A percentile compares a stretch with the other conserved stretches of the same genome.
Conservation (phyloP, 2,113 vertebrate genomes). For the Clupea harengus region DNA sequence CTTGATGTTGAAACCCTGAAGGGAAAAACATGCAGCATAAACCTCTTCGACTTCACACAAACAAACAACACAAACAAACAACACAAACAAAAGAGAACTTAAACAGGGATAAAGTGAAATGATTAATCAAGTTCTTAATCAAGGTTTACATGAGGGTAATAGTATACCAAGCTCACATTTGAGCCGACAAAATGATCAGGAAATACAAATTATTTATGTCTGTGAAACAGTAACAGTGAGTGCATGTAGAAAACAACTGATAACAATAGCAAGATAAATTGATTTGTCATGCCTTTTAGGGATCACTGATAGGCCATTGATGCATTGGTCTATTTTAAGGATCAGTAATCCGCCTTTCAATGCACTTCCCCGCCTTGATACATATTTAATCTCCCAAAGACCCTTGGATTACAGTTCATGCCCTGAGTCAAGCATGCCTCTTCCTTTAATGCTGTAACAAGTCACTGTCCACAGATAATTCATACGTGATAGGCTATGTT, state of each 20-base stretch:
- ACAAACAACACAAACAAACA: no score
- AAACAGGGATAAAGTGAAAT: no score
- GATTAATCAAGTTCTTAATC: no score
- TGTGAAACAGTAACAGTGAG: neutral
- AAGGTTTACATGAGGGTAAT: no score
- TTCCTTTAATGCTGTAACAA: neutral
- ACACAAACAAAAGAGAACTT: no score
- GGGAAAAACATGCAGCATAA: neutral
- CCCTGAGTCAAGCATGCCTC: neutral
- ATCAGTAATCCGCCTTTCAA: conserved; percentile 16
- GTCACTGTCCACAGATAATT: neutral
- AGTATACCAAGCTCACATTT: neutral
- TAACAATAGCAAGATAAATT: neutral
- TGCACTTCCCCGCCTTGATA: neutral
- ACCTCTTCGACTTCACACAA: neutral
- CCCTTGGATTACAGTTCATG: neutral
- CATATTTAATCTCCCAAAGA: conserved; percentile 15
- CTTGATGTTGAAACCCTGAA: conserved; percentile 85
- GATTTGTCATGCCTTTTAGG: neutral
- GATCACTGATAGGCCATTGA: neutral
- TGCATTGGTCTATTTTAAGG: neutral
- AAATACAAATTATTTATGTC: neutral
- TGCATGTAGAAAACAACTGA: neutral
- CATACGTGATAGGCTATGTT: neutral
- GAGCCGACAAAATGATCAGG: neutral